Evolutionary conservation across 2,113 vertebrate species (phyloP), one percentile per base, ranked within the genome.

Genomic region (Microtus pennsylvanicus): DNA sequence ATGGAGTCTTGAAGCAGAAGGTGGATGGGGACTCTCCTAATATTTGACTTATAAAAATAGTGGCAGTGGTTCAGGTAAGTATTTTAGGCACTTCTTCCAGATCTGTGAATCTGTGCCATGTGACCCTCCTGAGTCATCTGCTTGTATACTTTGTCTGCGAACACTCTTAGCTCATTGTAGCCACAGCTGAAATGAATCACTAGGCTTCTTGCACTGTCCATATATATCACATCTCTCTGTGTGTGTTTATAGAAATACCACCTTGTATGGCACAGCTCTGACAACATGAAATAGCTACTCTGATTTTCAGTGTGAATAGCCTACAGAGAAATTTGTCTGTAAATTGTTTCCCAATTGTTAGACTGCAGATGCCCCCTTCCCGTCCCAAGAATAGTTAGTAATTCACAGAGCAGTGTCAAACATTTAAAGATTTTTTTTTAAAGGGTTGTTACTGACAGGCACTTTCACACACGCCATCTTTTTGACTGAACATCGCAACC

Each of bases 371-470:
- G 55, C 35, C 35, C 35, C 52, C 58, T 16, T 35, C n/a, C 80
- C 12, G 99, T 99, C 99, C 98, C 99, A 99, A 99, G 98, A 99
- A 99, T 99, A 99, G 99, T 98, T 99, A 99, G 99, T 98, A 98
- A 98, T 99, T 99, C 99, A 99, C 98, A 99, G 99, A 99, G 99
- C 99, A 99, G 99, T 99, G 99, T 99, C 98, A 98, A 98, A 99
- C 99, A 99, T 97, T 99, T 98, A 99, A 98, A 98, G 98, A 13
- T 50, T 50, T 50, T 50, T 87, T 28, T 87, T 28, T 21, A 2
- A 98, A 94, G 86, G 95, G 97, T 98, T 97, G 98, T 98, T 98
- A 98, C 98, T 97, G 98, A 99, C 98, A 98, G 98, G 98, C 98
- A 98, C 98, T 98, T 98, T 98, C 98, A 98, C 98, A 98, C 98